These are phyloP conservation scores for Euplagia quadripunctaria DNA, from an alignment of 2,888 invertebrate species.

Conservation along the genomic window DNA sequence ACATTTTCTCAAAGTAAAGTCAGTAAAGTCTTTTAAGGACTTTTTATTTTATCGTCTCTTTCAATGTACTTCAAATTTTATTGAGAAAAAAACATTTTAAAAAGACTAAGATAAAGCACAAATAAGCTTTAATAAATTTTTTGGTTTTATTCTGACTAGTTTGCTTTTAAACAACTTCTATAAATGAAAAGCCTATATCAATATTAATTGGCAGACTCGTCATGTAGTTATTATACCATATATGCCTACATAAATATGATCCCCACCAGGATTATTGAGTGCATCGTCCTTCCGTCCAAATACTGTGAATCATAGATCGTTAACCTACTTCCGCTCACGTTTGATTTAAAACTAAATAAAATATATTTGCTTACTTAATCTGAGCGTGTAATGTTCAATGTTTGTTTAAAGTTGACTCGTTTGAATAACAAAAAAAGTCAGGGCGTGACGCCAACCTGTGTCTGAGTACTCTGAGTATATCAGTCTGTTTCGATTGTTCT, in stretches of 20 bases:
- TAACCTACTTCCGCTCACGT: conserved; percentile 76
- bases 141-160: too few relatives aligned
- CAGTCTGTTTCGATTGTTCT: conserved; percentile 26
- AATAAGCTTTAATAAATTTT: too few relatives aligned
- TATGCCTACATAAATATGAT: conserved; percentile 25
- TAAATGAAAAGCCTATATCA: conserved; percentile 2
- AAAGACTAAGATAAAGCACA: too few relatives aligned
- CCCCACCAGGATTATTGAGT: conserved; percentile 42
- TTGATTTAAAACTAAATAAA: conserved; percentile 54
- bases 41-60: too few relatives aligned
- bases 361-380: conserved; percentile 38
- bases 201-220: not conserved
- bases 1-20: too few relatives aligned
- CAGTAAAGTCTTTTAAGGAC: too few relatives aligned
- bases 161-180: too few relatives aligned
- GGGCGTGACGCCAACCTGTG: conserved; percentile 58
- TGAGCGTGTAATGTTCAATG: conserved; percentile 46
- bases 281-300: conserved; percentile 63
- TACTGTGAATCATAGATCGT: conserved; percentile 68
- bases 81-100: too few relatives aligned
- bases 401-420: conserved; percentile 44
- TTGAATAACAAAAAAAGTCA: conserved; percentile 59
- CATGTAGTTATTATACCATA: conserved; percentile 18
- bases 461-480: conserved; percentile 15
- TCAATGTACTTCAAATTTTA: too few relatives aligned